Conservation (phyloP, 1,140 invertebrate species). For the Drosophila melanica region DNA sequence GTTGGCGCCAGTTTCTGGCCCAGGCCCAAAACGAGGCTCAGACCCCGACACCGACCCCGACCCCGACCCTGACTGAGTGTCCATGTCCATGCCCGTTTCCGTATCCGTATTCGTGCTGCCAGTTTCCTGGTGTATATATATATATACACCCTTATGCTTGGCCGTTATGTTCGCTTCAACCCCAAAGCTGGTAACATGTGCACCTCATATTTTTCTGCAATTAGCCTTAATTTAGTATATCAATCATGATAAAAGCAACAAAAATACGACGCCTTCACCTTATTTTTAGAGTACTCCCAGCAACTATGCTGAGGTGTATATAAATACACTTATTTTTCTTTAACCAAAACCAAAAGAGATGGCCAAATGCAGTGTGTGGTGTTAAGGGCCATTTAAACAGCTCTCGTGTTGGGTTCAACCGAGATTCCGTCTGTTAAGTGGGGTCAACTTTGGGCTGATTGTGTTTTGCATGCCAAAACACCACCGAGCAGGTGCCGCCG, state of each 20-base stretch:
- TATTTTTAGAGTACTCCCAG: slow-evolving; percentile 41
- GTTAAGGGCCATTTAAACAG: slow-evolving; percentile 61
- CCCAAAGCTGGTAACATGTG: slow-evolving; percentile 59
- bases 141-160: slow-evolving; percentile 23
- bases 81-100: slow-evolving; percentile 38
- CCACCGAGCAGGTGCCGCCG: slow-evolving; percentile 17
- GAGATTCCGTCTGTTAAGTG: slow-evolving; percentile 44
- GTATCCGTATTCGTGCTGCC: slow-evolving; percentile 40
- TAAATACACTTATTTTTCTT: slow-evolving; percentile 26
- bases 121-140: slow-evolving; percentile 7
- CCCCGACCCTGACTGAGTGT: slow-evolving; percentile 35
- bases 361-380: slow-evolving; percentile 33
- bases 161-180: slow-evolving; percentile 48
- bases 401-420: slow-evolving; percentile 16
- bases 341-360: slow-evolving; percentile 45
- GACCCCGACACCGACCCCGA: neutral
- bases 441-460: slow-evolving; percentile 24
- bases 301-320: slow-evolving; percentile 27
- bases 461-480: slow-evolving; percentile 70
- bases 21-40: slow-evolving; percentile 24
- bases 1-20: slow-evolving; percentile 67
- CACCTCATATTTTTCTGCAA: slow-evolving; percentile 80
- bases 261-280: slow-evolving; percentile 18
- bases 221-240: slow-evolving; percentile 78
- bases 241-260: slow-evolving; percentile 65